phyloP scores from a whole-genome alignment of 2,797 vertebrate genomes.

The Poecile montanus region DNA sequence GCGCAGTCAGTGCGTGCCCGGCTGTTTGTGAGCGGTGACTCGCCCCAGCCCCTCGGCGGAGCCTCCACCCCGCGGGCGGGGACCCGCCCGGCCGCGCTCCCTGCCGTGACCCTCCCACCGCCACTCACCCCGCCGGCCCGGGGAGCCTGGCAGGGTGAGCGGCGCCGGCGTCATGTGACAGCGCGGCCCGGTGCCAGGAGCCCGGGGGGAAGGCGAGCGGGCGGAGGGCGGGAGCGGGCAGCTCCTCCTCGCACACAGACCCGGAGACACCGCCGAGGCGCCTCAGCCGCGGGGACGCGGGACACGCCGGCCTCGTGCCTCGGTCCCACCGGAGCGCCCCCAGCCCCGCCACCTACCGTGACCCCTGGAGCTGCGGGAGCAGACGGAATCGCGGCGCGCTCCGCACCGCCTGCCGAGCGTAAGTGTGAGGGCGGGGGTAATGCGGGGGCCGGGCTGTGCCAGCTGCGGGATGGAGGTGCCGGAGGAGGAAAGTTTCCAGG shows the following conservation, averaged over 20 bases:
- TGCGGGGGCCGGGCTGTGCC: background rate
- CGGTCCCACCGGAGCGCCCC: background rate
- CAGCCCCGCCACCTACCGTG: background rate
- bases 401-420: background rate
- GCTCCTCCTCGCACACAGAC: conserved; percentile 27
- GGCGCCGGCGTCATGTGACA: conserved; percentile 81
- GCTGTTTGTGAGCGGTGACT: conserved; percentile 65
- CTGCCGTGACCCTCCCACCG: conserved; percentile 74
- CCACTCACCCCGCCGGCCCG: conserved; percentile 74
- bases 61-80: conserved; percentile 77
- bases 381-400: background rate
- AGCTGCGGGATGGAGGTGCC: background rate
- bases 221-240: conserved; percentile 12
- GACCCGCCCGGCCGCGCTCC: conserved; percentile 71
- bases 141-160: conserved; percentile 76
- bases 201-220: conserved; percentile 41
- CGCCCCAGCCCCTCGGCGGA: conserved; percentile 54
- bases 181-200: conserved; percentile 75
- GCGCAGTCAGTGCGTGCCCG: conserved; percentile 33
- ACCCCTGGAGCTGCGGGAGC: background rate
- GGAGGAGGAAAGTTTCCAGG: background rate
- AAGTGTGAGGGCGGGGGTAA: background rate
- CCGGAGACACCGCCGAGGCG: conserved; percentile 18
- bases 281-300: background rate
- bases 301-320: background rate